Conservation (phyloP, 2,797 vertebrate species). For the Mastacembelus armatus region DNA sequence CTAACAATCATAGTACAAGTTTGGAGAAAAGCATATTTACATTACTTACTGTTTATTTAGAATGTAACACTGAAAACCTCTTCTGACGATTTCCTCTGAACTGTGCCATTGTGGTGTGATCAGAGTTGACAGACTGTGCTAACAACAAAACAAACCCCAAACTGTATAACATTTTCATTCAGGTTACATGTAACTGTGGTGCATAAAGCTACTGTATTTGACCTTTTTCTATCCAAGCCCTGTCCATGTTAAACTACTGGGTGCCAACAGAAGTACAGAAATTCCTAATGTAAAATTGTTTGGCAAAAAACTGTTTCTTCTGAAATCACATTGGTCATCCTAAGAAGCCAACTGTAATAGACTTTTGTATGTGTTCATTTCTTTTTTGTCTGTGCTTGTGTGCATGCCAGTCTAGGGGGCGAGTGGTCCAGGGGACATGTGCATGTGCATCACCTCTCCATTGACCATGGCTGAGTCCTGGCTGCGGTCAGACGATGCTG, state of each 20-base stretch:
- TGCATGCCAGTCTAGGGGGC: not conserved
- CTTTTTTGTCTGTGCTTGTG: not conserved
- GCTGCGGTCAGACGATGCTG: constrained; percentile 87
- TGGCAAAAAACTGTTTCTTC: not conserved
- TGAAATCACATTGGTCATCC: not conserved
- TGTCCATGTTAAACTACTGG: not conserved
- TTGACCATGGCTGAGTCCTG: constrained; percentile 91
- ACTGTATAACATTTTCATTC: not conserved
- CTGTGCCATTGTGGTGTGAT: not conserved
- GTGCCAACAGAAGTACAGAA: not conserved
- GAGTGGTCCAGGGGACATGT: constrained; percentile 1
- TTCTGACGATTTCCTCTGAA: not conserved
- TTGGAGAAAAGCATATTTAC: not conserved
- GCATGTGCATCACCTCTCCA: constrained; percentile 88
- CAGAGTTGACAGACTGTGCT: not conserved
- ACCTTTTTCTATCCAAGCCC: not conserved
- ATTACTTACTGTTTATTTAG: not conserved
- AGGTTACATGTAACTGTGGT: not conserved
- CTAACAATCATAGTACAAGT: too few species aligned
- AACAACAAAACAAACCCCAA: not conserved
- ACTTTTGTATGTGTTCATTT: constrained; percentile 5
- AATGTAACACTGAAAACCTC: not conserved
- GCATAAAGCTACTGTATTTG: too few species aligned
- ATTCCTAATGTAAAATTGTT: not conserved
- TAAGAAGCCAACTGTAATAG: not conserved